These are phyloP conservation scores for Drosophila fungiperda DNA, from an alignment of 2,888 invertebrate genomes.

Conservation along the genomic window DNA sequence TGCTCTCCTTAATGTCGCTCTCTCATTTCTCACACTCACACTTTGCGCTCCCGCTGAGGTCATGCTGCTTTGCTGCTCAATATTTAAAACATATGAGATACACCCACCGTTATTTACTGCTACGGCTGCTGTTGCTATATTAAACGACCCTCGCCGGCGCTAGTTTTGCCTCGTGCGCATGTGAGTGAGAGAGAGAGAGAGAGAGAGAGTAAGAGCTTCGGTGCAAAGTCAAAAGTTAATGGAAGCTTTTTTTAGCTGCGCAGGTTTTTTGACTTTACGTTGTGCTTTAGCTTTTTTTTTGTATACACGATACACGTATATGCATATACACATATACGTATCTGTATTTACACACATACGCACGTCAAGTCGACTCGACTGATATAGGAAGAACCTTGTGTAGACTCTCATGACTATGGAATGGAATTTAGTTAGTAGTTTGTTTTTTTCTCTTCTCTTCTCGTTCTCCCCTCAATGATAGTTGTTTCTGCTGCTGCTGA, in stretches of 20 bases:
- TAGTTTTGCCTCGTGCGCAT: constrained; percentile 46
- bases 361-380: constrained; percentile 54
- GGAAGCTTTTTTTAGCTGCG: constrained; percentile 50
- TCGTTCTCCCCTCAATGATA: constrained; percentile 44
- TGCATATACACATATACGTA: constrained; percentile 27
- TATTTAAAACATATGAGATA: constrained; percentile 16
- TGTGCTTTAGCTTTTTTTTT: constrained; percentile 42
- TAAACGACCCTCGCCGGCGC: constrained; percentile 66
- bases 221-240: constrained; percentile 62
- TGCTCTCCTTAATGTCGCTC: constrained; percentile 3
- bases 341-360: constrained; percentile 3
- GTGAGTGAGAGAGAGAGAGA: constrained; percentile 4
- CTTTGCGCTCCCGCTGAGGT: constrained; percentile 59
- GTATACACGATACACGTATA: constrained; percentile 7
- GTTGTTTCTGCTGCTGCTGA: constrained; percentile 30
- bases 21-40: constrained; percentile 9
- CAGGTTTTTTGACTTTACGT: constrained; percentile 52
- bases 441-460: constrained; percentile 46
- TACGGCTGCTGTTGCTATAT: constrained; percentile 25
- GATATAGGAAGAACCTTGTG: constrained; percentile 85
- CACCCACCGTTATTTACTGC: constrained; percentile 47
- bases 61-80: constrained; percentile 37
- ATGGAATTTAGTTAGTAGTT: constrained; percentile 78
- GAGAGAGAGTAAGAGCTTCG: constrained; percentile 24
- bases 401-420: constrained; percentile 78